Base-by-base conservation (phyloP, 2,888 invertebrate species). In the Adela reaumurella region DNA sequence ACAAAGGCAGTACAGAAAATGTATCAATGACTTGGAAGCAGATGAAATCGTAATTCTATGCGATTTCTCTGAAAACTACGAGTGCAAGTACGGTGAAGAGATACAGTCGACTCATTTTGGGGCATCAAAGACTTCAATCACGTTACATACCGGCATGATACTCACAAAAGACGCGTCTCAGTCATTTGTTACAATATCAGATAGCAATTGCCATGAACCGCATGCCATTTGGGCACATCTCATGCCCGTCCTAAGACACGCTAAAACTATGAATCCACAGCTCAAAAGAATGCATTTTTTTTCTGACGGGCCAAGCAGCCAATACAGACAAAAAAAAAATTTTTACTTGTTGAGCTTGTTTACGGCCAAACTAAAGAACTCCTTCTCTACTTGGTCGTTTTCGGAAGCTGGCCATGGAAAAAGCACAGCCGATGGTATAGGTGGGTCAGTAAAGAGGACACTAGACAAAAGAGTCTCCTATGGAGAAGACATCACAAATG, bases 271-370 rank as follows among this genome's bases (percentile, higher is more conserved):
- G 35, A 35, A 46, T 18, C 17, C 17, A n/a, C 17, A 24, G 5
- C 16, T 17, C 16, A 46, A 46, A 17, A 29, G 28, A 14, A 43
- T 28, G 24, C 19, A 57, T 52, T 55, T 55, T 48, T 57, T 51
- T 46, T 59, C 58, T 3, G 58, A 59, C 46, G 58, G 58, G 5
- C 60, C 59, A 10, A 51, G 46, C 6, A 50, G 49, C 1, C 57
- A 60, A 49, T 58, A 58, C 45, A 49, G 56, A 16, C 56, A 58
- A 47, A 59, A 60, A 46, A 54, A 55, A 47, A 55, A 54, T 49
- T 58, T 59, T 50, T 10, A 49, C 50, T 47, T 58, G 2, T 35
- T 54, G 1, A 52, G 48, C 45, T 41, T 52, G 19, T 44, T 44
- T 14, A 44, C 44, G 5, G 5, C 17, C 17, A 19, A 19, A 17